Evolutionary conservation across 2,113 vertebrate genomes (phyloP).

Genomic region (Crypturellus undulatus): DNA sequence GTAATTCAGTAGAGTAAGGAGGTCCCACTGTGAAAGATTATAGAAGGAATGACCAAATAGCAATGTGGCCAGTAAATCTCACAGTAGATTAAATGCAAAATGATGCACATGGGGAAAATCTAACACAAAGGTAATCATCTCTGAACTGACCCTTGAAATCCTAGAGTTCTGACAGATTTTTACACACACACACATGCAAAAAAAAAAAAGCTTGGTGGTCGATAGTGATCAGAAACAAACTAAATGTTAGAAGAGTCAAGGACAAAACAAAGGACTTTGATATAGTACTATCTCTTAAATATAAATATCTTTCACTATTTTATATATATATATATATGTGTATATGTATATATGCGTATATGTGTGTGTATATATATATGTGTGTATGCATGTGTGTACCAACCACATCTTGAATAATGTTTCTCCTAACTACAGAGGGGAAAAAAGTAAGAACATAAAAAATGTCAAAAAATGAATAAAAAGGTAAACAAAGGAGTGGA

Average conservation of each 20-base stretch:
- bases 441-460: background rate
- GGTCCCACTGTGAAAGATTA: background rate
- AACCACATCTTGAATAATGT: background rate
- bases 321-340: too few species aligned
- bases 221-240: background rate
- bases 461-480: background rate
- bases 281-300: background rate
- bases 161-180: background rate
- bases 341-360: too few species aligned
- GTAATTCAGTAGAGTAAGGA: background rate
- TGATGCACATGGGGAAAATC: background rate
- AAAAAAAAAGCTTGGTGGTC: fast-evolving
- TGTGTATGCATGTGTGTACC: background rate
- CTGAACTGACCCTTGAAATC: background rate
- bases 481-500: background rate
- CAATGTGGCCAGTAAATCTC: background rate
- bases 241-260: background rate
- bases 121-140: background rate
- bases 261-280: background rate
- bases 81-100: background rate
- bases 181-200: background rate
- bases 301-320: too few species aligned
- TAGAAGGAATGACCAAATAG: background rate
- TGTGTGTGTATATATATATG: too few species aligned
- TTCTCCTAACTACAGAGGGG: background rate